Percentiles rank a stretch among this genome's conserved stretches.
Evolutionary conservation across 2,797 vertebrate genomes (phyloP).

Genomic region (Varecia variegata): DNA sequence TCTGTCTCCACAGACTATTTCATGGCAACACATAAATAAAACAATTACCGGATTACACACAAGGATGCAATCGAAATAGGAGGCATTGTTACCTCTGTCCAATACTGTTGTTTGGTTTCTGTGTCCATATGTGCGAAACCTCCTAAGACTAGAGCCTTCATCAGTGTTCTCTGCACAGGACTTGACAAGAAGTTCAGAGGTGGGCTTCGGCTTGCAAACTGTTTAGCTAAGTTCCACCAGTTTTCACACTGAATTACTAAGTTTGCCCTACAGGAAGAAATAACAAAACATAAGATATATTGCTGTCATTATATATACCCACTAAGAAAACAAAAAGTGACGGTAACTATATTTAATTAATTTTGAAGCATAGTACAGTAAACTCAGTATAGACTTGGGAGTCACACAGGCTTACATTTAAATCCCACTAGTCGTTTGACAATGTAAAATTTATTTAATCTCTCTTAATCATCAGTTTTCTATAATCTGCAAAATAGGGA

Average conservation of each 20-base stretch:
- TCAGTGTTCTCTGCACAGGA: slow-evolving; percentile 95
- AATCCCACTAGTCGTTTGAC: neutral
- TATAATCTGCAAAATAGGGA: neutral
- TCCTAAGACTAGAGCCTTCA: slow-evolving; percentile 98
- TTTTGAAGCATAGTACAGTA: neutral
- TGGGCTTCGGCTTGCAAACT: slow-evolving; percentile 95
- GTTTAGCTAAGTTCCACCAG: slow-evolving; percentile 99
- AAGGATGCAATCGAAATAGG: neutral
- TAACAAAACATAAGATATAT: neutral
- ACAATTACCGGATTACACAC: neutral
- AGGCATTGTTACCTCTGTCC: slow-evolving; percentile 92
- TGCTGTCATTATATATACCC: neutral
- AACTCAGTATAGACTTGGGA: neutral
- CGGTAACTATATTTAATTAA: neutral
- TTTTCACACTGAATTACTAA: slow-evolving; percentile 98
- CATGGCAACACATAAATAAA: neutral
- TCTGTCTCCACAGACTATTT: neutral
- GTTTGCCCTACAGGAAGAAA: slow-evolving; percentile 89
- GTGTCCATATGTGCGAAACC: slow-evolving; percentile 99
- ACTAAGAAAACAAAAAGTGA: slow-evolving; percentile 1
- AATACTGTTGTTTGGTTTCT: slow-evolving; percentile 98
- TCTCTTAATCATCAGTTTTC: neutral
- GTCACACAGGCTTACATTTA: neutral
- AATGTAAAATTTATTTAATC: neutral
- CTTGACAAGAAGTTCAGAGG: slow-evolving; percentile 97